A percentile compares a stretch with the other conserved stretches of the same genome.
phyloP scores from a whole-genome alignment of 2,797 vertebrate species.

The Xenops minutus region DNA sequence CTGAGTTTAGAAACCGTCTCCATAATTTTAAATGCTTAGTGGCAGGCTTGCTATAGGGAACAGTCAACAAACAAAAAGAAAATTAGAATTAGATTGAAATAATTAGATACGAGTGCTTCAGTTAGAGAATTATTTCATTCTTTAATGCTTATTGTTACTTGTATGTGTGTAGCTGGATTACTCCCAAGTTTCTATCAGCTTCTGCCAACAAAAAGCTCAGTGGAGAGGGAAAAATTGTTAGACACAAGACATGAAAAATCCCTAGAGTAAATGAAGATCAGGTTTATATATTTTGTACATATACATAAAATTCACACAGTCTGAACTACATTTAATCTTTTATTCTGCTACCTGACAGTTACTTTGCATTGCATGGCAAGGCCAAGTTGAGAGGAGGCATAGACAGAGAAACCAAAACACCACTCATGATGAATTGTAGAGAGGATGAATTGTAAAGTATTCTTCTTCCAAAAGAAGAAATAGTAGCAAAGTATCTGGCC shows the following conservation, averaged over 20 bases:
- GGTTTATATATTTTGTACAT: neutral
- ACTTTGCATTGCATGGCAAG: neutral
- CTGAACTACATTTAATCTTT: neutral
- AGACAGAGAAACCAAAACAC: neutral
- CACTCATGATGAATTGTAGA: neutral
- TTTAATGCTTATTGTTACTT: slow-evolving; percentile 11
- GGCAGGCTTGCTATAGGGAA: neutral
- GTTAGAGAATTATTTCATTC: neutral
- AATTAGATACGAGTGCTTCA: neutral
- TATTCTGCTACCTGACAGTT: neutral
- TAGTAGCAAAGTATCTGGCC: neutral
- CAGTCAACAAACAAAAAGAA: neutral
- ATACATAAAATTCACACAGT: neutral
- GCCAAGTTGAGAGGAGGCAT: neutral
- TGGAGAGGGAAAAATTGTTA: neutral
- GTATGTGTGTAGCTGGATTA: neutral
- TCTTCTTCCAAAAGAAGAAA: neutral
- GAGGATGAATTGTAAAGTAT: neutral
- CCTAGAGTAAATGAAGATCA: neutral
- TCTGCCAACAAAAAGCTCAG: neutral
- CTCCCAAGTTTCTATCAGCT: neutral
- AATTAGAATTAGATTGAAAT: neutral
- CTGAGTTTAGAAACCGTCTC: slow-evolving; percentile 17
- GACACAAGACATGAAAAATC: neutral
- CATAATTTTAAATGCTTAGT: neutral